Base-by-base conservation (phyloP, 1,140 invertebrate genomes). In the Pogonomyrmex californicus region DNA sequence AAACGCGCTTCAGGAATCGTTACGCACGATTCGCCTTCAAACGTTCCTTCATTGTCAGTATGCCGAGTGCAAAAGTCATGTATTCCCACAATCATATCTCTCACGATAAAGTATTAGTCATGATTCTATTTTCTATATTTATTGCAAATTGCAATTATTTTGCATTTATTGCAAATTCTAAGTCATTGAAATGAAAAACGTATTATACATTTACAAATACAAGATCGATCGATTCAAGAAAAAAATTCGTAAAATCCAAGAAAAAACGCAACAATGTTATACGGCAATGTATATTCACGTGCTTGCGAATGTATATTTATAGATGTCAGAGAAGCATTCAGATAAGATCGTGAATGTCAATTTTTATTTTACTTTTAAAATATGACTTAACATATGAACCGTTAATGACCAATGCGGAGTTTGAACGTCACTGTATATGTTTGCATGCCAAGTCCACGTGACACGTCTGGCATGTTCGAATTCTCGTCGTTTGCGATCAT, bases 341-440 rank as follows among this genome's bases (percentile, higher is more conserved):
- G 41, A 83, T 75, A 60, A 75, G n/a, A 75, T 56, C 68, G 4
- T 44, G 66, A 56, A 58, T 36, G 30, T 49, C 44, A 83, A 83
- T 83, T 83, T 47, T 82, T 36, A 73, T 60, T 83, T 51, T 63
- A 38, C 66, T 56, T 56, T 56, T n/a, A 58, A 70, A 82, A 36
- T 58, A 70, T 23, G 38, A 17, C 12, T 68, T 51, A 44, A 62
- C 33, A 65, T 56, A 38, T 54, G 51, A 54, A 81, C 36, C 36
- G 23, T 56, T 54, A 54, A 36, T 23, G 4, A 3, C 6, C 30
- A 38, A 38, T 36, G 23, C 10, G 4, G 44, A 6, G 33, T 38
- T 38, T 14, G 36, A 66, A 66, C 33, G 77, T 79, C 77, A 79
- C n/a, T n/a, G 38, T n/a, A 14, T 54, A 79, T 36, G 51, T 70